These are phyloP conservation scores for Maccullochella peelii DNA, from an alignment of 2,113 vertebrate species.

Conservation along the genomic window DNA sequence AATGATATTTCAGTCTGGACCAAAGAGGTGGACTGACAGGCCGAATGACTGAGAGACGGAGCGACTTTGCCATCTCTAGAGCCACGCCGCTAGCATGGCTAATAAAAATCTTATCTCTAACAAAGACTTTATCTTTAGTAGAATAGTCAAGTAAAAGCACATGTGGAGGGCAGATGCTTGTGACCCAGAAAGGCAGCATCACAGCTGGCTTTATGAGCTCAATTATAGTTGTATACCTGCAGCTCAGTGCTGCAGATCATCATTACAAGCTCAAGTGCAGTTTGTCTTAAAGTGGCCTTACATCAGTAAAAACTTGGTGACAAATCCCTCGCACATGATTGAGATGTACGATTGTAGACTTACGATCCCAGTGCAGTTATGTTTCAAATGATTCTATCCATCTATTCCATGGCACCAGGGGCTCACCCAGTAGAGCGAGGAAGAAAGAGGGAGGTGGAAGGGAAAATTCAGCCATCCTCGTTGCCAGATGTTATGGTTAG, in stretches of 20 bases:
- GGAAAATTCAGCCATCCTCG: no score
- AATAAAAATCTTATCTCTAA: not conserved
- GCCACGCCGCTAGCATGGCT: not conserved
- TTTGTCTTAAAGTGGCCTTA: not conserved
- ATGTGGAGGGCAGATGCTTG: slow-evolving; percentile 66
- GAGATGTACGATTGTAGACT: no score
- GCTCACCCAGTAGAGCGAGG: no score
- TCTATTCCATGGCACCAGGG: no score
- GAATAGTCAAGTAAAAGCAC: slow-evolving; percentile 5
- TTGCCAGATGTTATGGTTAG: no score
- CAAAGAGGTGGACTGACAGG: not conserved
- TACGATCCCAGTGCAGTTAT: no score
- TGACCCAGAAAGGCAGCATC: slow-evolving; percentile 34
- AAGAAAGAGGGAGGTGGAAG: no score
- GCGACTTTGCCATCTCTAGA: not conserved
- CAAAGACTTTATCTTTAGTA: slow-evolving; percentile 14
- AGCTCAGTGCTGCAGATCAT: slow-evolving; percentile 1
- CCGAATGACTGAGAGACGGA: not conserved
- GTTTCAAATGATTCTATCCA: no score
- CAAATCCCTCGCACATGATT: not conserved
- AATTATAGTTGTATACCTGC: slow-evolving; percentile 21
- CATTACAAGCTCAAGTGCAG: slow-evolving; percentile 16
- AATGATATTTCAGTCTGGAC: not conserved
- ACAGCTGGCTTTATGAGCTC: slow-evolving; percentile 25
- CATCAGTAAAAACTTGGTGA: not conserved